Conservation (phyloP, 2,113 vertebrate species). For the Psammodynastes pulverulentus region DNA sequence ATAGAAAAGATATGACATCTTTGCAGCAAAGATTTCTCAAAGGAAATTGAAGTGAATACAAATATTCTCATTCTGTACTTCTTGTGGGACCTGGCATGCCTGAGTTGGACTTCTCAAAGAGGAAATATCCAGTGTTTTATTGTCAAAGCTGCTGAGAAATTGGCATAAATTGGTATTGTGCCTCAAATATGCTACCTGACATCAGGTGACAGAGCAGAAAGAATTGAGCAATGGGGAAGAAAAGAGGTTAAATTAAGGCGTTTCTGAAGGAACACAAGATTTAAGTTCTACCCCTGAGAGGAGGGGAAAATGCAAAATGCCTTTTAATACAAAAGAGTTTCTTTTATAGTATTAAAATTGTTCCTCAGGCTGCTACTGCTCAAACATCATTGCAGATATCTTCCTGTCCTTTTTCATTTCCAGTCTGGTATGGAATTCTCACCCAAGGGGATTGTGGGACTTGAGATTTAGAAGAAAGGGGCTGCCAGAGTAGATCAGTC, state of each 20-base stretch:
- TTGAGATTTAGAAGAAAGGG: conserved; percentile 32
- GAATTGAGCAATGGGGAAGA: background rate
- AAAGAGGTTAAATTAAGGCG: background rate
- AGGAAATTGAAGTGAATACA: background rate
- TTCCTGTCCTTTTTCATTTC: conserved; percentile 54
- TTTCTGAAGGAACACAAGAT: background rate
- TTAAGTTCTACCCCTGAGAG: background rate
- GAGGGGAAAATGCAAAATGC: conserved; percentile 22
- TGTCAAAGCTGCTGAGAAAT: accelerated
- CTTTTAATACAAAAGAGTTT: conserved; percentile 31
- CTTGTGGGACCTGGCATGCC: accelerated
- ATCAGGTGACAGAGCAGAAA: conserved; percentile 21
- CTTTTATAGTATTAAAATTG: conserved; percentile 45
- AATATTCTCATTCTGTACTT: background rate
- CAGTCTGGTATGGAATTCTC: conserved; percentile 46
- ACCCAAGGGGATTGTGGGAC: conserved; percentile 34
- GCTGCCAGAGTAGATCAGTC: conserved; percentile 36
- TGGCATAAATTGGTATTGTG: background rate
- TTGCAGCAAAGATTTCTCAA: background rate
- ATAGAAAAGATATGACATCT: background rate
- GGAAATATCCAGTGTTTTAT: accelerated
- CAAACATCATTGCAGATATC: conserved; percentile 44
- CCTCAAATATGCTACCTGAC: conserved; percentile 37
- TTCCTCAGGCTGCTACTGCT: conserved; percentile 47
- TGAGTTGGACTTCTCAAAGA: accelerated